A percentile compares a stretch with the other conserved stretches of the same genome.
phyloP scores from a whole-genome alignment of 2,888 invertebrate genomes.

The Cephus sareptanus region DNA sequence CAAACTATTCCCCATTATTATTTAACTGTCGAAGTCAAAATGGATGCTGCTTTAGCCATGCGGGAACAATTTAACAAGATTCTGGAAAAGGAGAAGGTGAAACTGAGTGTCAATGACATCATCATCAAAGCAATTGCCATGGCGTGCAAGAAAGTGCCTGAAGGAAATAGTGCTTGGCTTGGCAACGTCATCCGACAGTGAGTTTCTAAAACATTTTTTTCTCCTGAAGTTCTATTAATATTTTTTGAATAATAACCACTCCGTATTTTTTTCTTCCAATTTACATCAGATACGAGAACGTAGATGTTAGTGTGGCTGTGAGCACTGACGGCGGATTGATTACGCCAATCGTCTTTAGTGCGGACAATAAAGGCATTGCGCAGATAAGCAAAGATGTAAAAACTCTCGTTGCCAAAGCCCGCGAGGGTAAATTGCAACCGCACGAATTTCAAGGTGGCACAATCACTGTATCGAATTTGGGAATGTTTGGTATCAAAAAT shows the following conservation, averaged over 20 bases:
- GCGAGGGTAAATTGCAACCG: conserved; percentile 89
- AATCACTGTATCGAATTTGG: conserved; percentile 93
- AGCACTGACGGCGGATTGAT: conserved; percentile 95
- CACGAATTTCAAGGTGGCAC: conserved; percentile 98
- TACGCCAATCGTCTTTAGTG: conserved; percentile 94
- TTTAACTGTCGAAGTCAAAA: conserved; percentile 84
- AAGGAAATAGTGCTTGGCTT: conserved; percentile 96
- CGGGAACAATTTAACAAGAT: conserved; percentile 83
- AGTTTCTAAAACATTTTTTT: conserved; percentile 56
- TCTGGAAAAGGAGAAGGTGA: conserved; percentile 82
- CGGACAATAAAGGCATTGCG: conserved; percentile 88
- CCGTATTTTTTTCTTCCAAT: conserved; percentile 3
- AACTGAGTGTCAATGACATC: conserved; percentile 95
- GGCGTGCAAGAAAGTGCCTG: conserved; percentile 90
- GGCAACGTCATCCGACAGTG: conserved; percentile 92
- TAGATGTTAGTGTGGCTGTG: conserved; percentile 97
- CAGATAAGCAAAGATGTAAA: conserved; percentile 86
- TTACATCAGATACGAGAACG: conserved; percentile 80
- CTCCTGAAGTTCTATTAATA: conserved; percentile 4
- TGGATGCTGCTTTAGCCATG: conserved; percentile 80
- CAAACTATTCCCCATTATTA: conserved; percentile 98
- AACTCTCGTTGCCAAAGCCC: conserved; percentile 85
- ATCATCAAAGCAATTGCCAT: conserved; percentile 93
- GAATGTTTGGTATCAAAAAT: conserved; percentile 90
- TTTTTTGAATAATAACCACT: neutral